These are phyloP conservation scores for Toxonevra muliebris DNA, from an alignment of 2,888 invertebrate species.

Conservation along the genomic window DNA sequence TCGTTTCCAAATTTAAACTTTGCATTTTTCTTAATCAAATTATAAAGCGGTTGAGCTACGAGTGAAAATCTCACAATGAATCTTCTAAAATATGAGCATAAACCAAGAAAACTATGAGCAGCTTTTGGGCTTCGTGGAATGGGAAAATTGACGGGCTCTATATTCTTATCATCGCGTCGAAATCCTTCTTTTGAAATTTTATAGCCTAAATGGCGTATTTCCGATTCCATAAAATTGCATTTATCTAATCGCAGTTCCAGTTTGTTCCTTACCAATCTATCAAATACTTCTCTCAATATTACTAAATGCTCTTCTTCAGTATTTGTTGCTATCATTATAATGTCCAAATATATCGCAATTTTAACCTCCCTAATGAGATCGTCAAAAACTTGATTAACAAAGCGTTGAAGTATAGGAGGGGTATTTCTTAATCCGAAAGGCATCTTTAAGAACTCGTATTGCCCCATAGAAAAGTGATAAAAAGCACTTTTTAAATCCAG, in stretches of 20 bases:
- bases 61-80: constrained; percentile 22
- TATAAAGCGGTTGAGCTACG: constrained; percentile 21
- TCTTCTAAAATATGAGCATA: too few relatives aligned
- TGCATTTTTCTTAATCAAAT: constrained; percentile 24
- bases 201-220: constrained; percentile 32
- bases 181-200: constrained; percentile 26
- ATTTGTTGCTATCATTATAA: constrained; percentile 33
- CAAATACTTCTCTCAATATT: constrained; percentile 26
- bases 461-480: constrained; percentile 32
- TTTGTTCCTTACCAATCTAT: constrained; percentile 16
- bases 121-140: constrained; percentile 9
- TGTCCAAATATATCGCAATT: constrained; percentile 35
- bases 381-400: constrained; percentile 29
- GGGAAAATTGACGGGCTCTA: constrained; percentile 22
- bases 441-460: constrained; percentile 36
- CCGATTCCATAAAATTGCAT: constrained; percentile 27
- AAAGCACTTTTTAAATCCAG: constrained; percentile 30
- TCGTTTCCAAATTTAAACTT: constrained; percentile 28
- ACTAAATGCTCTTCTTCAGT: constrained; percentile 21
- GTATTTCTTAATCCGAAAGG: constrained; percentile 34
- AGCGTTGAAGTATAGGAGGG: too few relatives aligned
- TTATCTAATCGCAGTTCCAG: constrained; percentile 33
- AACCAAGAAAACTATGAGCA: constrained; percentile 19
- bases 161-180: constrained; percentile 27
- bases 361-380: constrained; percentile 25